These are phyloP conservation scores for Spisula solida DNA, from an alignment of 2,888 invertebrate genomes.

Conservation along the genomic window DNA sequence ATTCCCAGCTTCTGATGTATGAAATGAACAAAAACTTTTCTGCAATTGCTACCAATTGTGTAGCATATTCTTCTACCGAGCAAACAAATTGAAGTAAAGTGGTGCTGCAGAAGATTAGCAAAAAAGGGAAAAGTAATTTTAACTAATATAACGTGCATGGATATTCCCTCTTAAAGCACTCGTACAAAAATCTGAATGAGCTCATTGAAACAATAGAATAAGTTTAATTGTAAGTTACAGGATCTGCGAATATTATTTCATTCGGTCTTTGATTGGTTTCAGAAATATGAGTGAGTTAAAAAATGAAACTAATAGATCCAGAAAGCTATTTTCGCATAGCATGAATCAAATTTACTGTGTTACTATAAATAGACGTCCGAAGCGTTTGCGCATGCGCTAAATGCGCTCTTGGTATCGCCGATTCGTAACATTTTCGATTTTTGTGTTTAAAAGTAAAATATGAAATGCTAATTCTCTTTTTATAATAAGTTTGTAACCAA, in stretches of 20 bases:
- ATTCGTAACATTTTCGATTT: too few relatives aligned
- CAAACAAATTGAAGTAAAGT: neutral
- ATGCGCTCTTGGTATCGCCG: neutral
- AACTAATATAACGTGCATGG: neutral
- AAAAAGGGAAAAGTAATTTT: slow-evolving; percentile 7
- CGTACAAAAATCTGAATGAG: slow-evolving; percentile 5
- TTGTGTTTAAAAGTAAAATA: too few relatives aligned
- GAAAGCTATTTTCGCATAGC: neutral
- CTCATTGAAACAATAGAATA: neutral
- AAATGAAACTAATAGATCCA: neutral
- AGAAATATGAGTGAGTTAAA: neutral
- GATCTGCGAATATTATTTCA: neutral
- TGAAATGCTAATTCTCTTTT: too few relatives aligned
- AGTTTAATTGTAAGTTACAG: slow-evolving; percentile 14
- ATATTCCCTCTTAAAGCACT: neutral
- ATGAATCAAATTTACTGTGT: neutral
- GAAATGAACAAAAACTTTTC: slow-evolving; percentile 15
- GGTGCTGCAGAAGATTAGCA: slow-evolving; percentile 4
- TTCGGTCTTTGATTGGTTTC: neutral
- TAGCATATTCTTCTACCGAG: neutral
- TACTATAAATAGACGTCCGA: neutral
- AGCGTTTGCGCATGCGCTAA: neutral
- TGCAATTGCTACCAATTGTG: neutral
- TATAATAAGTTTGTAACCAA: too few relatives aligned
- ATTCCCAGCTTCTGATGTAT: neutral